Base-by-base conservation (phyloP, 2,797 vertebrate genomes). In the Platalea minor region DNA sequence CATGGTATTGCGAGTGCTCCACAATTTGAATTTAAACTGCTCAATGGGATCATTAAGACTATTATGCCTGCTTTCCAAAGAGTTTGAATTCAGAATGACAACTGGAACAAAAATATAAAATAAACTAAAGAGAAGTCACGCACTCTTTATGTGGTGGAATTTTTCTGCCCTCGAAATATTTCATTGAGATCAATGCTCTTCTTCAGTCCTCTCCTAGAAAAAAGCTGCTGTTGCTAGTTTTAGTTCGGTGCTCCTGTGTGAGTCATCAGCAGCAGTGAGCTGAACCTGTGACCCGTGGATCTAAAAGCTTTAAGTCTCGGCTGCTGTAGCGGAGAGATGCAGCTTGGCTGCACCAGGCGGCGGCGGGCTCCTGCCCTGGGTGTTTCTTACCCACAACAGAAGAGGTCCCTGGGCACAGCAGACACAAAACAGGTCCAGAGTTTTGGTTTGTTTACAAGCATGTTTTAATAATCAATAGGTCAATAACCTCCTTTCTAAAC, bases 11-110 rank as follows among this genome's bases (percentile, higher is more conserved):
- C 96, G 67, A 86, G 96, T 96, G 96, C 98, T 98, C 95, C 93
- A 97, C 97, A 98, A 98, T 98, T 98, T 98, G 97, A 98, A 98
- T 98, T 98, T 98, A 98, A 98, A 98, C 97, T 97, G 96, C 97
- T 98, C 98, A 97, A 97, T 98, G 96, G 95, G 92, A 98, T 98
- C 98, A 98, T 98, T 98, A 98, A 98, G 97, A 97, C 98, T 98
- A 98, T 98, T 98, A 98, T 98, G 97, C 96, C 95, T 98, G 96
- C 97, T 98, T 98, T 98, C 96, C 95, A 96, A 98, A 98, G 97
- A 98, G 91, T 96, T 98, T 95, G 96, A 97, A 97, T 98, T 97
- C 97, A 97, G 97, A 97, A 95, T 97, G 97, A 97, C 97, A 98
- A 97, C 96, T 97, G 96, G 89, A 97, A 95, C 97, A 97, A 95